phyloP scores from a whole-genome alignment of 2,113 vertebrate genomes.

The Nyctibius bracteatus region DNA sequence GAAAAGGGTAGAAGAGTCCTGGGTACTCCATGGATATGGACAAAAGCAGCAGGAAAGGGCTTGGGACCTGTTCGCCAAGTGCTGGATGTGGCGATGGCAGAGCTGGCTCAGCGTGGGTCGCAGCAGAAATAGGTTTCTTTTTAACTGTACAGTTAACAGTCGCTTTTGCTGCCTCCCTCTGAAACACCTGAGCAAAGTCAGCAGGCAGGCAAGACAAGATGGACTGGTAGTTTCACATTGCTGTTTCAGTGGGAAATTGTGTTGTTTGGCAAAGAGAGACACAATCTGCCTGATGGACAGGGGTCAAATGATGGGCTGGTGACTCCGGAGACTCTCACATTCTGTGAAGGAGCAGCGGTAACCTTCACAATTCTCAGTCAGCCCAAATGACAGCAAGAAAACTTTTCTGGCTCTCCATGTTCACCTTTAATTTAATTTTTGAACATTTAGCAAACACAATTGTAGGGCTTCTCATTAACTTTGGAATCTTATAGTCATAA shows the following conservation, averaged over 20 bases:
- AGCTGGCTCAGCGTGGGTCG: neutral
- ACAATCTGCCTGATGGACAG: neutral
- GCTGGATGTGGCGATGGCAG: accelerated
- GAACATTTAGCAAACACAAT: conserved; percentile 91
- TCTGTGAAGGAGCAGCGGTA: neutral
- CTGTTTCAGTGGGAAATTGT: neutral
- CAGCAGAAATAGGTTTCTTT: neutral
- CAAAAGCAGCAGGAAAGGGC: neutral
- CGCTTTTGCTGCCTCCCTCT: neutral
- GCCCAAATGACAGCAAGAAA: conserved; percentile 3
- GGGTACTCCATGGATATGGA: neutral
- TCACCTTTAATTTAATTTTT: conserved; percentile 84
- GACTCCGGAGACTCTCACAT: neutral
- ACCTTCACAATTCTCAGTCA: neutral
- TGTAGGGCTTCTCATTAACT: conserved; percentile 91
- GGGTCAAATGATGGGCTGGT: neutral
- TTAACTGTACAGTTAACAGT: neutral
- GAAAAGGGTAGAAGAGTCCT: neutral
- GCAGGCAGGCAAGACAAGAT: neutral
- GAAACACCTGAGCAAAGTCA: neutral
- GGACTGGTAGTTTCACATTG: neutral
- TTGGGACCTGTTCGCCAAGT: neutral
- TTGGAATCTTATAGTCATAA: conserved; percentile 90
- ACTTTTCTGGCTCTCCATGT: conserved; percentile 53
- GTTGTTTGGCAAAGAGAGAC: neutral